These are phyloP conservation scores for Oplegnathus fasciatus DNA, from an alignment of 2,113 vertebrate species.

Conservation along the genomic window DNA sequence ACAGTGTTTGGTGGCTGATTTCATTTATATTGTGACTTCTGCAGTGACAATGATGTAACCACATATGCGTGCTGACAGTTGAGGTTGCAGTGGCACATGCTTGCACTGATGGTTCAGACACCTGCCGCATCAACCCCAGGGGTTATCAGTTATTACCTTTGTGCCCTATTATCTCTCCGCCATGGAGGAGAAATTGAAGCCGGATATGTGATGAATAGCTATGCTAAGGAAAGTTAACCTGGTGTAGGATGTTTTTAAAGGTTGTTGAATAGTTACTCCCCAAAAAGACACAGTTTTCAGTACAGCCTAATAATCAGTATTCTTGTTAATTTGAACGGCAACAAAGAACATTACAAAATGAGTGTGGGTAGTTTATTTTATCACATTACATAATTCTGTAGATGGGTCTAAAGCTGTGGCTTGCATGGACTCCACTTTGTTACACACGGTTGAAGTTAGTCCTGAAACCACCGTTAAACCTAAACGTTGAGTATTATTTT, in stretches of 20 bases:
- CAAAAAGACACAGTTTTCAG: not conserved
- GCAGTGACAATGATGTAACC: not conserved
- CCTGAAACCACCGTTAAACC: no score
- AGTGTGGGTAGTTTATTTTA: no score
- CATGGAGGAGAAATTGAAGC: not conserved
- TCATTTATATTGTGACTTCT: not conserved
- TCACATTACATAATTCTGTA: not conserved
- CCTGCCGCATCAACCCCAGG: not conserved
- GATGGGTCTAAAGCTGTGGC: not conserved
- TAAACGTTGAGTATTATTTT: no score
- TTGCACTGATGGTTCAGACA: not conserved
- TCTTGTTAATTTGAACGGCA: no score
- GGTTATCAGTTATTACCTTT: not conserved
- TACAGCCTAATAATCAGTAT: no score
- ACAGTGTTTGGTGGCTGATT: not conserved
- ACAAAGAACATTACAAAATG: no score
- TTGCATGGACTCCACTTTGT: not conserved
- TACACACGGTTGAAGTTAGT: no score
- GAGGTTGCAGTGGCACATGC: not conserved
- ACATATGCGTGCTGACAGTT: not conserved
- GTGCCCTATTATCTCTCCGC: not conserved
- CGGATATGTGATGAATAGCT: not conserved
- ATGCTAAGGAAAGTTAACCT: not conserved
- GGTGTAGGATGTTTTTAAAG: not conserved
- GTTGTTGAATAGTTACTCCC: not conserved